Percentiles rank a stretch among this genome's conserved stretches.
Evolutionary conservation across 2,888 invertebrate genomes (phyloP).

Genomic region (Hypselothyrea guttata): DNA sequence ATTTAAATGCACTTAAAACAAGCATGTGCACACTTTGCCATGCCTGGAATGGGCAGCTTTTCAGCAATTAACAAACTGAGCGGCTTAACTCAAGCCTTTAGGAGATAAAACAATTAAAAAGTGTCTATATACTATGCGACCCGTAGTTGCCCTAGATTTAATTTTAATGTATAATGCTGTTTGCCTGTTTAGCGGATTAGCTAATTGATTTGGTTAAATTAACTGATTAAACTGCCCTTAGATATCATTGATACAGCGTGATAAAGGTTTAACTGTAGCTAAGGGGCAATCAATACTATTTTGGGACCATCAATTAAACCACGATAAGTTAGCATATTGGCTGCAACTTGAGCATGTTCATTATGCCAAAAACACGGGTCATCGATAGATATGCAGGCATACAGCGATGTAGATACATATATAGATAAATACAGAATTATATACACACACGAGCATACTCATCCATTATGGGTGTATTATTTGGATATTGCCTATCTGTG

Average conservation of each 20-base stretch:
- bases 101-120: neutral
- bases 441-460: neutral
- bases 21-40: constrained; percentile 7
- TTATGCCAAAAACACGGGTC: constrained; percentile 66
- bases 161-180: too few relatives aligned
- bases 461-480: constrained; percentile 3
- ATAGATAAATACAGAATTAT: neutral
- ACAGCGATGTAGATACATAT: constrained; percentile 20
- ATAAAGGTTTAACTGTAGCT: constrained; percentile 23
- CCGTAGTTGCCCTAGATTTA: neutral
- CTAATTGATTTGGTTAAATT: too few relatives aligned
- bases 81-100: constrained; percentile 1
- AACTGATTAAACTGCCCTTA: constrained; percentile 1
- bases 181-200: too few relatives aligned
- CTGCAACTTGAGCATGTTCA: constrained; percentile 43
- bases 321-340: constrained; percentile 37
- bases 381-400: too few relatives aligned
- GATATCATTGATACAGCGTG: neutral
- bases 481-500: constrained; percentile 15
- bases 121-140: neutral
- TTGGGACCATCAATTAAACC: constrained; percentile 16
- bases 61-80: constrained; percentile 32
- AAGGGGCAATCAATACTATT: constrained; percentile 5
- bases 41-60: constrained; percentile 17
- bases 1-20: constrained; percentile 60